Percentiles rank a stretch among this genome's conserved stretches.
Evolutionary conservation across 2,113 vertebrate species (phyloP).

Genomic region (Dryoscopus gambensis): DNA sequence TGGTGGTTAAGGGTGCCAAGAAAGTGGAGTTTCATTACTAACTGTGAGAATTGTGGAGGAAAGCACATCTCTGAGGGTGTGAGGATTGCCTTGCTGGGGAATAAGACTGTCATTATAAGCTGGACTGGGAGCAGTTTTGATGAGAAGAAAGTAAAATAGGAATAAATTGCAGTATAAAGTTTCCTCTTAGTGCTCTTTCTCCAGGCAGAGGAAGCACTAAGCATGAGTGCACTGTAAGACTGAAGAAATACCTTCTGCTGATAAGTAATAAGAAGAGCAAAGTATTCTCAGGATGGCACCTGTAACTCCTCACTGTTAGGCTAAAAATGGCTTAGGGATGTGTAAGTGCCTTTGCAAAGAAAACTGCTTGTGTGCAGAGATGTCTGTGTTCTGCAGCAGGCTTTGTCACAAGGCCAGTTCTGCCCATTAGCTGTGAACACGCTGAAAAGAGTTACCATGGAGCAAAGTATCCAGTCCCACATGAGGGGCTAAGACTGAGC

Average conservation of each 20-base stretch:
- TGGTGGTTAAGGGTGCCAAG: not conserved
- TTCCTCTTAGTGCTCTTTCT: not conserved
- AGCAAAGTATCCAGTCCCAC: not conserved
- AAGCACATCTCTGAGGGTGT: not conserved
- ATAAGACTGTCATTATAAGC: not conserved
- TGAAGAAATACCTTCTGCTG: not conserved
- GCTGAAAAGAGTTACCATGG: accelerated
- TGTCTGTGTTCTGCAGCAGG: not conserved
- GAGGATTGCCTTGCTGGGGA: not conserved
- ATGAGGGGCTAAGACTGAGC: not conserved
- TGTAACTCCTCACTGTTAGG: not conserved
- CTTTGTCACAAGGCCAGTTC: not conserved
- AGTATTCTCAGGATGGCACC: not conserved
- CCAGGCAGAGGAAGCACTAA: not conserved
- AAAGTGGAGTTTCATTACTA: not conserved
- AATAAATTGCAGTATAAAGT: not conserved
- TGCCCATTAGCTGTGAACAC: not conserved
- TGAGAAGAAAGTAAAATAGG: not conserved
- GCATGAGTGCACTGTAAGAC: not conserved
- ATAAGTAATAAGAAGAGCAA: not conserved
- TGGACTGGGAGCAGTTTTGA: not conserved
- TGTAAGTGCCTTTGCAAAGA: not conserved
- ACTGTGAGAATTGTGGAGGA: not conserved
- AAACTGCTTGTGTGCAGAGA: not conserved
- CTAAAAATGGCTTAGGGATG: not conserved